Conservation (phyloP, 2,113 vertebrate species). For the Climacteris rufus region DNA sequence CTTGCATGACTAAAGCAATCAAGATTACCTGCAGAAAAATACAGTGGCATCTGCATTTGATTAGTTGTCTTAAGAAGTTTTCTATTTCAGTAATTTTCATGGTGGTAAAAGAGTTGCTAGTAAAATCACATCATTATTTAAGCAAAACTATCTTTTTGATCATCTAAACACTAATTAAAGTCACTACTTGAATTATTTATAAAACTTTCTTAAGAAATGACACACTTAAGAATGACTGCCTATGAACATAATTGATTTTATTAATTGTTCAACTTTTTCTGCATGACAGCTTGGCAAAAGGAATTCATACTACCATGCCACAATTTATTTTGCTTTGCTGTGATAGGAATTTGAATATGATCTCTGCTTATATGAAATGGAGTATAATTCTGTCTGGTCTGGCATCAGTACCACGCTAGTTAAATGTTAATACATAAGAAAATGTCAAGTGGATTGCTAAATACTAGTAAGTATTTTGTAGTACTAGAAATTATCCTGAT, state of each 20-base stretch:
- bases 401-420: neutral
- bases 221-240: neutral
- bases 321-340: neutral
- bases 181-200: neutral
- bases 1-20: neutral
- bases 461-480: neutral
- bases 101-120: neutral
- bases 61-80: neutral
- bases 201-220: neutral
- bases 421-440: neutral
- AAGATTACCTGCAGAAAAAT: neutral
- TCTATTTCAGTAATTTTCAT: neutral
- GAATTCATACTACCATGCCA: neutral
- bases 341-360: neutral
- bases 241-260: neutral
- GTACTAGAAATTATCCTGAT: neutral
- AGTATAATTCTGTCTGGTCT: neutral
- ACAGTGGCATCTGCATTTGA: neutral
- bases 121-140: neutral
- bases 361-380: neutral
- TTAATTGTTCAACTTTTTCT: neutral
- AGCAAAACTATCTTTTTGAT: neutral
- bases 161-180: neutral
- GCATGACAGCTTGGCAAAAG: neutral
- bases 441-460: neutral